Conservation (phyloP, 2,797 vertebrate genomes). For the Morus bassanus region DNA sequence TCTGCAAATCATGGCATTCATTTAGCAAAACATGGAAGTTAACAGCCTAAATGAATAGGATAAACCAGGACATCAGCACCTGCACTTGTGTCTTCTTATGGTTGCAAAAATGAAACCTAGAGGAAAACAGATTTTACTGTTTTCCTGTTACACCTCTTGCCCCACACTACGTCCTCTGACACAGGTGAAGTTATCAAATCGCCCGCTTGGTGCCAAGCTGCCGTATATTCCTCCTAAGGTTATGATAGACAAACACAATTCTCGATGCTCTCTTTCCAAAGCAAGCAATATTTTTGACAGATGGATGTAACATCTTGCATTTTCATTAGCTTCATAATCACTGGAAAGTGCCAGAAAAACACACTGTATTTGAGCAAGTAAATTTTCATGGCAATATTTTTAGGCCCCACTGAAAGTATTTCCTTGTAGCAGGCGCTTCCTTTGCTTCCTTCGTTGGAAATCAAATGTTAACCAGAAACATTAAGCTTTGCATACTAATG, state of each 20-base stretch:
- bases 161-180: not conserved
- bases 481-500: not conserved
- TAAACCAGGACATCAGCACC: not conserved
- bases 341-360: not conserved
- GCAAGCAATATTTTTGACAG: not conserved
- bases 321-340: constrained; percentile 13
- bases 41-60: not conserved
- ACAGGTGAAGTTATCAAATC: not conserved
- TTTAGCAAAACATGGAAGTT: not conserved
- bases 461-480: not conserved
- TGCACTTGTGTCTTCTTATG: not conserved
- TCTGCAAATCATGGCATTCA: not conserved
- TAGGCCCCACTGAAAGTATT: not conserved
- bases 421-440: not conserved
- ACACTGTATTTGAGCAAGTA: not conserved
- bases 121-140: not conserved
- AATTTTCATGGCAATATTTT: not conserved
- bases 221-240: not conserved
- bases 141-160: not conserved
- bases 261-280: not conserved
- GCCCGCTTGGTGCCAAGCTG: not conserved
- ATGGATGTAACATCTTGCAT: constrained; percentile 6
- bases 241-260: not conserved
- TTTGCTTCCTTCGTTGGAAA: not conserved
- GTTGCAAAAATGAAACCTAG: not conserved